Percentiles rank a stretch among this genome's conserved stretches.
Conservation (phyloP, 2,888 invertebrate species). For the Hirtodrosophila alboralis region DNA sequence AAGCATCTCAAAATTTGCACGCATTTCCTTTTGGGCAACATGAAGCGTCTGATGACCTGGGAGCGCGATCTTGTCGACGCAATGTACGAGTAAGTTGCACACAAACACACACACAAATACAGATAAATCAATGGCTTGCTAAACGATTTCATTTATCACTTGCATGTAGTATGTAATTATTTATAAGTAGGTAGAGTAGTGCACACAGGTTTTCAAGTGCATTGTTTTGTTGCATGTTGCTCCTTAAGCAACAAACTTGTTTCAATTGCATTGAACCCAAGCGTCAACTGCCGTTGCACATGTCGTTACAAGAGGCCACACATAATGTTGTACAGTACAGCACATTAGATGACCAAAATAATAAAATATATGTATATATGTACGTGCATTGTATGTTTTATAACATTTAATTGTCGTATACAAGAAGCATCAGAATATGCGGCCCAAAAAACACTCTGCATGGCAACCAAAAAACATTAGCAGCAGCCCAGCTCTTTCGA, state of each 20-base stretch:
- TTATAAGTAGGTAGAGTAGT: constrained; percentile 22
- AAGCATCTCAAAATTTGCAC: constrained; percentile 41
- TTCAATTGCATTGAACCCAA: constrained; percentile 63
- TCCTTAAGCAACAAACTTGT: constrained; percentile 56
- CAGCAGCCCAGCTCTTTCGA: constrained; percentile 4
- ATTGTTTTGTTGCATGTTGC: constrained; percentile 32
- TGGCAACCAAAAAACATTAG: constrained; percentile 45
- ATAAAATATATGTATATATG: constrained; percentile 11
- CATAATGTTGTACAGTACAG: constrained; percentile 23
- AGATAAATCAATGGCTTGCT: constrained; percentile 15
- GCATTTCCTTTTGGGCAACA: constrained; percentile 61
- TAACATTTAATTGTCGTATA: constrained; percentile 18
- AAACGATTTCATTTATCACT: constrained; percentile 54
- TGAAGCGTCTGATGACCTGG: constrained; percentile 82
- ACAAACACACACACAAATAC: constrained; percentile 28
- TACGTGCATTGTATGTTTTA: no score
- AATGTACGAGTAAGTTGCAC: constrained; percentile 81
- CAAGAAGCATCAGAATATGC: constrained; percentile 20
- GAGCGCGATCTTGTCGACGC: constrained; percentile 82
- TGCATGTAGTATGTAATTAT: constrained; percentile 21
- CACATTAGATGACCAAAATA: constrained; percentile 26
- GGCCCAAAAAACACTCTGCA: constrained; percentile 43
- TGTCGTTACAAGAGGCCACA: constrained; percentile 7
- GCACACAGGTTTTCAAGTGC: constrained; percentile 66
- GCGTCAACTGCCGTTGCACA: constrained; percentile 21